Evolutionary conservation across 2,113 vertebrate species (phyloP).

Genomic region (Carollia perspicillata): DNA sequence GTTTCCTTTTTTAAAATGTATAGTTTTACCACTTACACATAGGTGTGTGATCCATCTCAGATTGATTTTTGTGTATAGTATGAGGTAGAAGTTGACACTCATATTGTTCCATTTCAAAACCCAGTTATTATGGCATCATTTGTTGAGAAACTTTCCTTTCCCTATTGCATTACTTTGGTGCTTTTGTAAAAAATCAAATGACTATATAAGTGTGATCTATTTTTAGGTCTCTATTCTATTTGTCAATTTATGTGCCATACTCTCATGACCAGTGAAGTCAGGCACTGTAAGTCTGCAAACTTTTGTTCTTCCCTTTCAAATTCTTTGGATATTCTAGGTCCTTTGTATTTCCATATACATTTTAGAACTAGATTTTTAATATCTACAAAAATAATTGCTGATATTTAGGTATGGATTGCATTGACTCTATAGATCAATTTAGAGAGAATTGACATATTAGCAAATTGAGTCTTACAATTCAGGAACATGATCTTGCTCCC

Average conservation of each 20-base stretch:
- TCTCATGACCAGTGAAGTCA: neutral
- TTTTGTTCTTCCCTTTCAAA: neutral
- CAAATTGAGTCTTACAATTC: neutral
- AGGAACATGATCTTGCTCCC: neutral
- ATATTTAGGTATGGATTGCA: neutral
- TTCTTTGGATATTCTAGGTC: neutral
- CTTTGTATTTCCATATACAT: constrained; percentile 14
- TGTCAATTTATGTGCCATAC: neutral
- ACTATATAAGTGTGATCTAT: neutral
- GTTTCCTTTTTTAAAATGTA: neutral
- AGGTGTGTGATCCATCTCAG: neutral
- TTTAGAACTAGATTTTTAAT: constrained; percentile 22
- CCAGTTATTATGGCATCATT: neutral
- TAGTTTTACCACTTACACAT: neutral
- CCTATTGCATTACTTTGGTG: neutral
- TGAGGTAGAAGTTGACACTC: neutral
- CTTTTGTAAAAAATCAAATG: neutral
- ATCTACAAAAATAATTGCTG: neutral
- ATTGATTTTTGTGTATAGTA: neutral
- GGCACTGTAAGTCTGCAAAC: neutral
- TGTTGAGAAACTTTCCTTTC: neutral
- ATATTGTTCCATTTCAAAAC: neutral
- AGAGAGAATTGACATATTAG: neutral
- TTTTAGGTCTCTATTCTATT: neutral
- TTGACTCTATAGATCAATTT: neutral